These are phyloP conservation scores for Phyllostomus hastatus DNA, from an alignment of 2,113 vertebrate species.

Conservation along the genomic window DNA sequence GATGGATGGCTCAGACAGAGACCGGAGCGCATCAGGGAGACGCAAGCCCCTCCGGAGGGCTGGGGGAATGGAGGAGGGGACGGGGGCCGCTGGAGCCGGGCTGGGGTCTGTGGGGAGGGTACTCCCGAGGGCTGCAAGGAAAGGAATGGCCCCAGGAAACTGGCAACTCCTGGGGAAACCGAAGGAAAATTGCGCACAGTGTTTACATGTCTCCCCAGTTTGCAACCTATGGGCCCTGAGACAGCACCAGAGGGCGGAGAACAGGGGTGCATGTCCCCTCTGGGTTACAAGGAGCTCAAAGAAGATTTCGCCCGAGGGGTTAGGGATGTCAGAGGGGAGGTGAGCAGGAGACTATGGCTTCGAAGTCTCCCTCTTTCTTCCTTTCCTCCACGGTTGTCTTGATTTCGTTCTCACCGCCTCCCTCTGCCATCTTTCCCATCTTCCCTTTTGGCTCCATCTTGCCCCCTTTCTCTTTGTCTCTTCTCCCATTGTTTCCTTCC, in stretches of 20 bases:
- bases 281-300: background rate
- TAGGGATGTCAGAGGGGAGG: background rate
- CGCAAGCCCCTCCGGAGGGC: slow-evolving; percentile 66
- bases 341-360: background rate
- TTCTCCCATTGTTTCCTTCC: slow-evolving; percentile 32
- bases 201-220: background rate
- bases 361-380: background rate
- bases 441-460: background rate
- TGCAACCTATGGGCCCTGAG: background rate
- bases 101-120: slow-evolving; percentile 37
- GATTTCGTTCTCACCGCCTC: background rate
- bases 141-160: background rate
- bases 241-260: background rate
- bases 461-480: slow-evolving; percentile 40
- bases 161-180: background rate
- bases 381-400: background rate
- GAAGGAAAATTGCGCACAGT: background rate
- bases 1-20: slow-evolving; percentile 91
- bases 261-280: background rate
- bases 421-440: background rate
- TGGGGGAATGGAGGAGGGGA: background rate
- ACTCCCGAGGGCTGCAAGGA: background rate
- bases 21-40: slow-evolving; percentile 82
- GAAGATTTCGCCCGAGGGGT: background rate
- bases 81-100: slow-evolving; percentile 11